Base-by-base conservation (phyloP, 2,797 vertebrate species). In the Spondyliosoma cantharus region DNA sequence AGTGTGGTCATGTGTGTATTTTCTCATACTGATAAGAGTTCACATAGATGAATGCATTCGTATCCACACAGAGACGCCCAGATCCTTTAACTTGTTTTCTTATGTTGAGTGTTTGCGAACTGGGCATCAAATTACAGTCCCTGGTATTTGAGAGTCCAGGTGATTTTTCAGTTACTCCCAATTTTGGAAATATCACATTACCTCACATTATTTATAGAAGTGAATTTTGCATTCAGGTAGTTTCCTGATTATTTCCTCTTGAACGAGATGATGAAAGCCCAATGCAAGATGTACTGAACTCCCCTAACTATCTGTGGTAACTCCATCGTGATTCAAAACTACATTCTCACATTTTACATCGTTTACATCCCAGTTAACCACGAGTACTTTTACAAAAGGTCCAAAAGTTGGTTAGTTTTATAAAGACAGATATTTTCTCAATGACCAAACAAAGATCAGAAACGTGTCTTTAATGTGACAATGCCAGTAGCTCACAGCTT, bases 21-120 rank as follows among this genome's bases (percentile, higher is more conserved):
- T 62, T 49, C 45, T 65, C n/a, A 49, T 43, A 25, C 65, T 25
- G 49, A 74, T 74, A 48, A 62, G 37, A 59, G 52, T 43, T 14
- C 27, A 22, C 52, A 62, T 46, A 7, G 37, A n/a, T 9, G 56
- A 24, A 57, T 64, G 24, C 13, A 14, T 59, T 52, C 71, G 2
- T 15, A 1, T n/a, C 19, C 17, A 59, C 19, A 43, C 3, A 16
- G 12, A 7, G 11, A 49, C 7, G 14, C 42, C 56, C 42, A 45
- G 13, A n/a, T 32, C 15, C 22, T n/a, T 63, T 20, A 32, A 58
- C 57, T 15, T 52, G 5, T 78, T 3, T 56, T 22, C 37, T 25
- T 14, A n/a, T 46, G 19, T 7, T 66, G 49, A 5, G 8, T 3
- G 3, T 19, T 43, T 25, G 4, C 4, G 62, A 75, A 9, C 12